Percentiles rank a stretch among this genome's conserved stretches.
These are phyloP conservation scores for Pegea sp. DNA, from an alignment of 23 tunicate genomes.

Conservation along the genomic window DNA sequence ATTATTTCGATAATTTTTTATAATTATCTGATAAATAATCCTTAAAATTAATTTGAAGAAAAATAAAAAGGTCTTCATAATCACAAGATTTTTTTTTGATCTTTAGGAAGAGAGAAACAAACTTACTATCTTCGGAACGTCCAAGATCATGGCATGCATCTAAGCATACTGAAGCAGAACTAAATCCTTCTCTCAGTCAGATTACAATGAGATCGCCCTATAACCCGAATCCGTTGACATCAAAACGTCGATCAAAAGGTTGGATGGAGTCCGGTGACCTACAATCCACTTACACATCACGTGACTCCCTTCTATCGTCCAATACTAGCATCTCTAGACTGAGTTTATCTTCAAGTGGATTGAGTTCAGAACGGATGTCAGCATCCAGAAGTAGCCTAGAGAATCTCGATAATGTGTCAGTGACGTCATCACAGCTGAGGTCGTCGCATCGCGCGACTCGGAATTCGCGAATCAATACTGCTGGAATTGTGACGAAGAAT, in stretches of 20 bases:
- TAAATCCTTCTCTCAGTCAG: conserved; percentile 1
- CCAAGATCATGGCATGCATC: conserved; percentile 94
- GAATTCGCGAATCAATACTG: conserved; percentile 6
- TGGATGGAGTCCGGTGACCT: conserved; percentile 79
- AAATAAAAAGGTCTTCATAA: too few species aligned
- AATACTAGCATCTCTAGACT: neutral
- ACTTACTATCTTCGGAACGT: conserved; percentile 19
- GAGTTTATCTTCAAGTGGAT: conserved; percentile 1
- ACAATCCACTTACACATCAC: conserved; percentile 33
- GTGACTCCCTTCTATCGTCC: conserved; percentile 23
- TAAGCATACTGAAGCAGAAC: conserved; percentile 17
- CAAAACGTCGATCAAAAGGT: conserved; percentile 23
- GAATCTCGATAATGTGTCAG: conserved; percentile 9
- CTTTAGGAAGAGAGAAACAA: neutral
- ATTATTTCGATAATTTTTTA: too few species aligned
- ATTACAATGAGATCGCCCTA: conserved; percentile 36
- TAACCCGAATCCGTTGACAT: conserved; percentile 7
- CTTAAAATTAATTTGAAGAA: too few species aligned
- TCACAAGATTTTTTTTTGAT: neutral
- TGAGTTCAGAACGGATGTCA: conserved; percentile 47
- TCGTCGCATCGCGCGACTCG: conserved; percentile 10
- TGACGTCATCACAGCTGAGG: neutral
- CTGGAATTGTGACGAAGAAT: conserved; percentile 26
- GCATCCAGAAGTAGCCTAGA: conserved; percentile 50
- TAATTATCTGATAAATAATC: too few species aligned